Evolutionary conservation across 2,113 vertebrate species (phyloP).

Genomic region (Sylvilagus bachmani): DNA sequence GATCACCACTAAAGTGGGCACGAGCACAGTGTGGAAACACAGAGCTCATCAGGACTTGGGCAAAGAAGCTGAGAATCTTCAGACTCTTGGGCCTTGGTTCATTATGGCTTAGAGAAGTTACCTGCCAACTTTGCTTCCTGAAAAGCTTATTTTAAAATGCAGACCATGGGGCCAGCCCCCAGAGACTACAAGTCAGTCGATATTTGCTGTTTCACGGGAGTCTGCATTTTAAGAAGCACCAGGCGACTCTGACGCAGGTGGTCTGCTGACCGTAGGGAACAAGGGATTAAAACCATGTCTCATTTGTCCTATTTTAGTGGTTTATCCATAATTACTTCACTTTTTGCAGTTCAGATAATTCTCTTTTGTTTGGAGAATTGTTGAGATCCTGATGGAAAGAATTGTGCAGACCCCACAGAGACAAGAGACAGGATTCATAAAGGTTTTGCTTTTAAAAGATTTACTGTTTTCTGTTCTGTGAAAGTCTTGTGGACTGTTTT

Average conservation of each 20-base stretch:
- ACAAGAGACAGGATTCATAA: background rate
- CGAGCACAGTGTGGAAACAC: background rate
- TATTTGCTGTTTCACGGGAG: background rate
- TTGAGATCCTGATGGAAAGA: background rate
- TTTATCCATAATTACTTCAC: background rate
- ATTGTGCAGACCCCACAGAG: background rate
- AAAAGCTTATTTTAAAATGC: slow-evolving; percentile 2
- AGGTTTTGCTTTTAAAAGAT: background rate
- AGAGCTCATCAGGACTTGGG: background rate
- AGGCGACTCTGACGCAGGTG: background rate
- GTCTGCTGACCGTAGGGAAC: background rate
- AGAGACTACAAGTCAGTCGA: background rate
- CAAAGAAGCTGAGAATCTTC: background rate
- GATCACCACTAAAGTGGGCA: background rate
- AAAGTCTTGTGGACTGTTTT: background rate
- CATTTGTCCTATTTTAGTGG: background rate
- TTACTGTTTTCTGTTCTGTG: background rate
- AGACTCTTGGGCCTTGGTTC: background rate
- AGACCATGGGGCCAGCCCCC: background rate
- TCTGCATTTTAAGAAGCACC: background rate
- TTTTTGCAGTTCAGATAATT: background rate
- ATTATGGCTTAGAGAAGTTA: background rate
- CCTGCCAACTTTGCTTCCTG: background rate
- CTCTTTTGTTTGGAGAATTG: background rate
- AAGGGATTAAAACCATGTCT: background rate